These are phyloP conservation scores for Tuta absoluta DNA, from an alignment of 2,888 invertebrate species.

Conservation along the genomic window DNA sequence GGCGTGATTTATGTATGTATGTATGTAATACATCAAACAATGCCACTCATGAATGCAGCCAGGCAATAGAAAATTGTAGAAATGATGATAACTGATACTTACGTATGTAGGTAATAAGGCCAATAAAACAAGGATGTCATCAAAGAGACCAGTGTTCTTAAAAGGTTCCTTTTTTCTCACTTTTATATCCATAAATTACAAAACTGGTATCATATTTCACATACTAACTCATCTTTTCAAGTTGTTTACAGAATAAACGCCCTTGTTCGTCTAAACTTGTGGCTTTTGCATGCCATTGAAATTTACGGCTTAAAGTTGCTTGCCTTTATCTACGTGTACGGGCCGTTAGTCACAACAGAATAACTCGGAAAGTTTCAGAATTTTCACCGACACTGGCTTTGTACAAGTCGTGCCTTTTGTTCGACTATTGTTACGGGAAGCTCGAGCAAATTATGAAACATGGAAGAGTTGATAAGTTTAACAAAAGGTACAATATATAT, in stretches of 20 bases:
- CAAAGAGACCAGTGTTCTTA: no score
- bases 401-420: not conserved
- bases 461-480: no score
- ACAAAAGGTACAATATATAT: no score
- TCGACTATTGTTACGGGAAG: not conserved
- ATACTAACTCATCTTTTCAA: not conserved
- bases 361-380: slow-evolving; percentile 34
- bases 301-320: slow-evolving; percentile 73
- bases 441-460: no score
- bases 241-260: slow-evolving; percentile 1
- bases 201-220: not conserved
- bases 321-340: slow-evolving; percentile 52
- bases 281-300: slow-evolving; percentile 53
- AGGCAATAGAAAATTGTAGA: no score
- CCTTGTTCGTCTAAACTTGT: slow-evolving; percentile 27
- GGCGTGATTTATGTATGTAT: no score
- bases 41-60: no score
- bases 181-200: not conserved
- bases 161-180: no score
- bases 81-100: no score
- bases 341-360: slow-evolving; percentile 43
- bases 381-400: slow-evolving; percentile 6
- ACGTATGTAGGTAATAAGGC: no score
- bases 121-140: no score
- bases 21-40: no score